phyloP scores from a whole-genome alignment of 2,888 invertebrate species.

The Poecilus cupreus region DNA sequence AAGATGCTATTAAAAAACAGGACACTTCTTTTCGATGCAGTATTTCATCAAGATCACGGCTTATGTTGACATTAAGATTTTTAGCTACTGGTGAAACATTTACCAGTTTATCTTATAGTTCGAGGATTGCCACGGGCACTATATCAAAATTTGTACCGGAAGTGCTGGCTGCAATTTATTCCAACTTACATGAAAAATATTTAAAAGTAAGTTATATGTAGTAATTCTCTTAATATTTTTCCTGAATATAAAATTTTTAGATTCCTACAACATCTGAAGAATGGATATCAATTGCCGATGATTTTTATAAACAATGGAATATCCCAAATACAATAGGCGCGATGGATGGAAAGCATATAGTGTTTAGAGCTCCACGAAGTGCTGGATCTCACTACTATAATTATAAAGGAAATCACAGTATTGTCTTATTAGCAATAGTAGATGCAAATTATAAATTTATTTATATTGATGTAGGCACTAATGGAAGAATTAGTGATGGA shows the following conservation, averaged over 20 bases:
- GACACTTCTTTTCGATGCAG: not conserved
- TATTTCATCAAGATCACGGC: not conserved
- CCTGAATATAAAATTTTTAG: too few species aligned
- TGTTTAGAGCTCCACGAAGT: not conserved
- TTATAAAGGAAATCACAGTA: slow-evolving; percentile 17
- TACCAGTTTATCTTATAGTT: not conserved
- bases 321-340: not conserved
- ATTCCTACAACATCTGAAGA: too few species aligned
- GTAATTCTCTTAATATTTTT: too few species aligned
- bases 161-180: not conserved
- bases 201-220: not conserved
- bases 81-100: not conserved
- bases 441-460: not conserved
- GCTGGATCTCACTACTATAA: slow-evolving; percentile 9
- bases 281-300: too few species aligned
- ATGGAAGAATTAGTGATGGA: slow-evolving; percentile 10
- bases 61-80: not conserved
- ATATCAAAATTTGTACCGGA: not conserved
- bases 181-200: not conserved
- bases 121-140: not conserved
- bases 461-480: not conserved
- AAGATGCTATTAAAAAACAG: not conserved
- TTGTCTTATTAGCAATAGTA: not conserved
- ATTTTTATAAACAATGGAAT: slow-evolving; percentile 14
- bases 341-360: not conserved